Evolutionary conservation across 1,140 invertebrate genomes (phyloP).

Genomic region (Teleopsis dalmanni): DNA sequence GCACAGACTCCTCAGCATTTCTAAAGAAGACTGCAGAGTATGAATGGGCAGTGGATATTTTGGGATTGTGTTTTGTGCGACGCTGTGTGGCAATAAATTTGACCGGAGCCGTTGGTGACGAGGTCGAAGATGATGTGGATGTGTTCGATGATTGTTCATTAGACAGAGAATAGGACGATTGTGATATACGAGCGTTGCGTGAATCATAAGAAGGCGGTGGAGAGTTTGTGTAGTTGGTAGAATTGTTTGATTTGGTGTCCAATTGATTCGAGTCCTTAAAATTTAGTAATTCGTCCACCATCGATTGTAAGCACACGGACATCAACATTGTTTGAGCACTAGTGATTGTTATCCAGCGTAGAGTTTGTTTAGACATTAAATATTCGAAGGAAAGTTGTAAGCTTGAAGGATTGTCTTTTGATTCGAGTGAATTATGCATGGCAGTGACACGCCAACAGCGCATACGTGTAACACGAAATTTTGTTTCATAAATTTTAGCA

Average conservation of each 20-base stretch:
- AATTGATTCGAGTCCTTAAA: slow-evolving; percentile 57
- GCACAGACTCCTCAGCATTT: slow-evolving; percentile 56
- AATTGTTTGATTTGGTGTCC: slow-evolving; percentile 16
- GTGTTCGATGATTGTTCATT: slow-evolving; percentile 21
- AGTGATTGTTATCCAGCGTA: slow-evolving; percentile 86
- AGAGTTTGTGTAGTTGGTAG: slow-evolving; percentile 2
- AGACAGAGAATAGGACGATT: slow-evolving; percentile 41
- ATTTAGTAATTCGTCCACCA: slow-evolving; percentile 88
- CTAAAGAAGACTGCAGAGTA: slow-evolving; percentile 52
- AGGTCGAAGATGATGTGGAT: slow-evolving; percentile 44
- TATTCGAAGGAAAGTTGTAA: slow-evolving; percentile 88
- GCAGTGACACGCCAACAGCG: slow-evolving; percentile 94
- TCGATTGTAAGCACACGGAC: slow-evolving; percentile 87
- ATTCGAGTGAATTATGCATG: slow-evolving; percentile 57
- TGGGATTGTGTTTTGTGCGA: slow-evolving; percentile 37
- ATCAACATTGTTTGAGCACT: slow-evolving; percentile 91
- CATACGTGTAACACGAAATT: slow-evolving; percentile 91
- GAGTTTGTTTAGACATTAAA: slow-evolving; percentile 80
- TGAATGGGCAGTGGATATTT: slow-evolving; percentile 42
- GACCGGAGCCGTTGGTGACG: slow-evolving; percentile 27
- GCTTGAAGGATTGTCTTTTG: slow-evolving; percentile 20
- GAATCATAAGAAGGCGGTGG: slow-evolving; percentile 51
- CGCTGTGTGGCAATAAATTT: slow-evolving; percentile 43
- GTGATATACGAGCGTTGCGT: slow-evolving; percentile 45
- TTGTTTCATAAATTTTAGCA: slow-evolving; percentile 60